These are phyloP conservation scores for Lacanobia oleracea DNA, from an alignment of 2,888 invertebrate species.

Conservation along the genomic window DNA sequence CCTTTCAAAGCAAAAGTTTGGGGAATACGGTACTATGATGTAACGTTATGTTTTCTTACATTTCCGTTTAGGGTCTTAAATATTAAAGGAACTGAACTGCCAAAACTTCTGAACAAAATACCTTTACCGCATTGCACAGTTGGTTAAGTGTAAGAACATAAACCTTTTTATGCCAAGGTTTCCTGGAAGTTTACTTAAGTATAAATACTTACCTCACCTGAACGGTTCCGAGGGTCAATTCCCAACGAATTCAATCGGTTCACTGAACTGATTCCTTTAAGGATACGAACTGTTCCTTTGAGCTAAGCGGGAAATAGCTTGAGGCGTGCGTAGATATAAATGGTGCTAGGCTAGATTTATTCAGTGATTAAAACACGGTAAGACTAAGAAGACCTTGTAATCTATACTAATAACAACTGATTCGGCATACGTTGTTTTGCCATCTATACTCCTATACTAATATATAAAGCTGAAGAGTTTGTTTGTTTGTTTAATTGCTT, in stretches of 20 bases:
- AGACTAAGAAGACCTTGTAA: too few relatives aligned
- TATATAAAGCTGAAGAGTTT: too few relatives aligned
- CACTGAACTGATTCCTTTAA: conserved; percentile 34
- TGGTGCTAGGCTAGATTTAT: background rate
- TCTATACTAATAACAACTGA: too few relatives aligned
- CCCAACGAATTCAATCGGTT: conserved; percentile 39
- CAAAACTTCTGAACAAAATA: background rate
- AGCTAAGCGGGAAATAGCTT: conserved; percentile 12
- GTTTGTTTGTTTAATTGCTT: too few relatives aligned
- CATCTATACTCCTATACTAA: too few relatives aligned
- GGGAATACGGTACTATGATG: too few relatives aligned
- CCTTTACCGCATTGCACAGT: background rate
- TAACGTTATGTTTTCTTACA: too few relatives aligned
- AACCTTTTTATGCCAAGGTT: background rate
- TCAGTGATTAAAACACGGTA: too few relatives aligned
- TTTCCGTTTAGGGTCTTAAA: too few relatives aligned
- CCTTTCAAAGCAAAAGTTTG: too few relatives aligned
- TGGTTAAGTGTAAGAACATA: background rate
- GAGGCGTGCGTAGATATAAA: background rate
- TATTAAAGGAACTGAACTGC: too few relatives aligned
- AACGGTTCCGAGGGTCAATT: conserved; percentile 29
- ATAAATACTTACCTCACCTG: conserved; percentile 15
- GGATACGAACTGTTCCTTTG: conserved; percentile 38
- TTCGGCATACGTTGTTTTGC: too few relatives aligned
- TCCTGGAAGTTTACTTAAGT: background rate